Evolutionary conservation across 2,888 invertebrate genomes (phyloP).

Genomic region (Eristalis tenax): DNA sequence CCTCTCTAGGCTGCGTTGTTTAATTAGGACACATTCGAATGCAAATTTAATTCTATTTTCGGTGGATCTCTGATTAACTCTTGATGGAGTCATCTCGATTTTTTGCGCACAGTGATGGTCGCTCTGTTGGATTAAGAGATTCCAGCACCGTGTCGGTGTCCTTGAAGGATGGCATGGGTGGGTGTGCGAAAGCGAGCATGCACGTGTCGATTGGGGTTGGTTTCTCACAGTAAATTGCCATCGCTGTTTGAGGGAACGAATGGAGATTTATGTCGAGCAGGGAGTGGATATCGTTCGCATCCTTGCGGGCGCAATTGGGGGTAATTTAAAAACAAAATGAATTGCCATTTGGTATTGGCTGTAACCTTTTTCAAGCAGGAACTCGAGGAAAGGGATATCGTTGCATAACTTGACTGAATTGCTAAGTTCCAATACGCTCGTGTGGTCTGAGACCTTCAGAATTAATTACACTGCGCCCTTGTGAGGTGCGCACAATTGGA

Average conservation of each 20-base stretch:
- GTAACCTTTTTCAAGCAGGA: neutral
- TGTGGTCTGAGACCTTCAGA: no score
- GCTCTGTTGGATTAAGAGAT: neutral
- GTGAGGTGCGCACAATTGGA: no score
- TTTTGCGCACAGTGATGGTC: neutral
- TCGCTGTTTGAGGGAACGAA: conserved; percentile 1
- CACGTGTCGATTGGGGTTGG: conserved; percentile 35
- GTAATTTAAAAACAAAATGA: neutral
- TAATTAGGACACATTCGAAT: conserved; percentile 54
- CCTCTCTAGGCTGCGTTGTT: neutral
- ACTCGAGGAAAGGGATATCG: neutral
- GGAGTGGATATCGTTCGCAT: conserved; percentile 4
- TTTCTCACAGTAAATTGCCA: conserved; percentile 51
- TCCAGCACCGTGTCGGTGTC: neutral
- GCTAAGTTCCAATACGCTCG: accelerated
- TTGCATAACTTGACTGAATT: neutral
- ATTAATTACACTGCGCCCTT: no score
- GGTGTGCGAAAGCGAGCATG: neutral
- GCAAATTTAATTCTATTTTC: conserved; percentile 51
- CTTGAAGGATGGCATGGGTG: neutral
- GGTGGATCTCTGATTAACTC: conserved; percentile 35
- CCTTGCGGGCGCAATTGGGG: neutral
- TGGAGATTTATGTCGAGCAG: conserved; percentile 38
- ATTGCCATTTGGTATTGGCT: neutral
- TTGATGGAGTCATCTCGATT: neutral